Base-by-base conservation (phyloP, 2,888 invertebrate genomes). In the Drosophila lutescens region DNA sequence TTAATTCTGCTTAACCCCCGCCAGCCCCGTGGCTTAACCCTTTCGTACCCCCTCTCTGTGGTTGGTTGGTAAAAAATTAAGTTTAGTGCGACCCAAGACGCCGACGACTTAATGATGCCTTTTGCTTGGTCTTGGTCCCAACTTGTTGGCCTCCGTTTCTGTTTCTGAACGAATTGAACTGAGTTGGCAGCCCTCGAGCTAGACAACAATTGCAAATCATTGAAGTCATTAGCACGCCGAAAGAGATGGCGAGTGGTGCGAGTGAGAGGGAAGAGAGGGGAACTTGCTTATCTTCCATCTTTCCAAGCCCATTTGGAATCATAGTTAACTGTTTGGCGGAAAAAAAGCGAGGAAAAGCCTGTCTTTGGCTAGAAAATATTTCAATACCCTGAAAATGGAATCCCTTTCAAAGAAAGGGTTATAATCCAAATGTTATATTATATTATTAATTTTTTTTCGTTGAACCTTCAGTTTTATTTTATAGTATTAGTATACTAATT, bases 51-150 rank as follows among this genome's bases (percentile, higher is more conserved):
- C 44, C 23, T 10, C 38, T 1, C 8, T 15, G 15, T 2, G 15
- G 6, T 34, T 47, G 12, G 34, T 53, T 49, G 43, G 26, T 47
- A 32, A 32, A 41, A 55, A 55, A 56, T 34, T 23, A 44, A 54
- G 71, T 63, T 56, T 44, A 50, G 72, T 46, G 46, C 46, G 46
- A 46, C 26, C 46, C n/a, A 15, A 26, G 15, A 43, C 20, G 43
- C 17, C 44, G 44, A 67, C 72, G 65, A 72, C 80, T 86, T 83
- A 83, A 83, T 86, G 86, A 83, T 77, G 86, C 76, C 70, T 67
- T 30, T 30, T 30, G 30, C 8, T 8, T 30, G 30, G 8, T 6
- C 34, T 34, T 3, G 34, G 50, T 40, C 30, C 51, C 46, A 20
- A 23, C 36, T 40, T 23, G 38, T 15, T 40, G 40, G 23, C 40